These are phyloP conservation scores for Calameuta filiformis DNA, from an alignment of 2,888 invertebrate genomes.

Conservation along the genomic window DNA sequence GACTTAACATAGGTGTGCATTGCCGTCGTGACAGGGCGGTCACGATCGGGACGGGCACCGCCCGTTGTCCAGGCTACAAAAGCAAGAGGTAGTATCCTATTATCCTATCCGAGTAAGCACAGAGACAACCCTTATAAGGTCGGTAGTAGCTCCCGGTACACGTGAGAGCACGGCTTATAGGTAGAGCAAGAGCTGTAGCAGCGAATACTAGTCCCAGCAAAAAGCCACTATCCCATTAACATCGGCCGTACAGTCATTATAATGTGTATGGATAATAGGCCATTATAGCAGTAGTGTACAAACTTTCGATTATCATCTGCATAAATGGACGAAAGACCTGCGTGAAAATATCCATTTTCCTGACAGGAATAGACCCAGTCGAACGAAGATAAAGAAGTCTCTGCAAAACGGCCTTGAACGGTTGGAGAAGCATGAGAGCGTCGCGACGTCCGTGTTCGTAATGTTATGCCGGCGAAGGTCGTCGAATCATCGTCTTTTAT, in stretches of 20 bases:
- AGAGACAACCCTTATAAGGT: slow-evolving; percentile 54
- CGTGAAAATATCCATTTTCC: neutral
- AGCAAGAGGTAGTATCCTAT: slow-evolving; percentile 52
- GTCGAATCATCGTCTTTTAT: slow-evolving; percentile 15
- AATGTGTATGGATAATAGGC: slow-evolving; percentile 53
- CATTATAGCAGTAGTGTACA: slow-evolving; percentile 45
- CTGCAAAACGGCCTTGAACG: neutral
- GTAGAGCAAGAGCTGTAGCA: slow-evolving; percentile 17
- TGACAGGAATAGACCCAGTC: neutral
- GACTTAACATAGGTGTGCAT: neutral
- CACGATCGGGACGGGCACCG: slow-evolving; percentile 52
- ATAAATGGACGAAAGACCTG: neutral
- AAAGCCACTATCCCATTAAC: slow-evolving; percentile 51
- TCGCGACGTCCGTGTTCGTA: neutral
- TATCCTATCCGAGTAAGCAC: slow-evolving; percentile 51
- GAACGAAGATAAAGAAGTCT: neutral
- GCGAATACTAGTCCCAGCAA: slow-evolving; percentile 23
- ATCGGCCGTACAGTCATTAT: slow-evolving; percentile 49
- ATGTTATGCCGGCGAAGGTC: neutral
- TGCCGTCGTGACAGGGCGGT: slow-evolving; percentile 37
- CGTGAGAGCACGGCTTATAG: slow-evolving; percentile 29
- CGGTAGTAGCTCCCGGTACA: slow-evolving; percentile 37
- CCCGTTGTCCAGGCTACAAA: slow-evolving; percentile 48
- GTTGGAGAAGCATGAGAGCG: neutral
- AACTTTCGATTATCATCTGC: slow-evolving; percentile 39